phyloP scores from a whole-genome alignment of 2,888 invertebrate genomes.

The Actias luna region DNA sequence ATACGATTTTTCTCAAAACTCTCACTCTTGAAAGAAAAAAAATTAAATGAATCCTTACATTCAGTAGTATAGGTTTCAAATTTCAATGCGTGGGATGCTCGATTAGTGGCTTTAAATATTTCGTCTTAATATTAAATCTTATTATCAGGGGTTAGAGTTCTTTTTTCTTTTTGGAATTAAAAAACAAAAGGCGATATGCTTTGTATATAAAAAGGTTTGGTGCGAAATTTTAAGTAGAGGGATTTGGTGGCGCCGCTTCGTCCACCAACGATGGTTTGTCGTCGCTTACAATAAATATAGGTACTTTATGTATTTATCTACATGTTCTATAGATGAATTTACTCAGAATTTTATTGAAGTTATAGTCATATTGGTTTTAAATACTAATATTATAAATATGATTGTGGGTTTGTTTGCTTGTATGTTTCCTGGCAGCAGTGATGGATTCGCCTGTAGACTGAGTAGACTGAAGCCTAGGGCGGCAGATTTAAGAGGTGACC shows the following conservation, averaged over 20 bases:
- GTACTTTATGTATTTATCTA: slow-evolving; percentile 11
- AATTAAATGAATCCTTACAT: slow-evolving; percentile 38
- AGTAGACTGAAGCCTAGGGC: no score
- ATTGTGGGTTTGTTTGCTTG: no score
- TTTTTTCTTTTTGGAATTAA: slow-evolving; percentile 38
- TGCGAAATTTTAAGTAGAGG: slow-evolving; percentile 79
- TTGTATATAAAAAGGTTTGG: slow-evolving; percentile 75
- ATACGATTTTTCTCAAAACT: slow-evolving; percentile 74
- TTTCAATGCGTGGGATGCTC: slow-evolving; percentile 34
- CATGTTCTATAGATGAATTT: neutral
- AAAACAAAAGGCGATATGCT: slow-evolving; percentile 50
- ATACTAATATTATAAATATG: no score
- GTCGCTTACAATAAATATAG: slow-evolving; percentile 43
- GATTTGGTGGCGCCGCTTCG: slow-evolving; percentile 61
- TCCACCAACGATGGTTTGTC: slow-evolving; percentile 35
- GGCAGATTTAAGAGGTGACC: no score
- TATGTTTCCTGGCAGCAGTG: no score
- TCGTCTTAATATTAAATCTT: slow-evolving; percentile 40
- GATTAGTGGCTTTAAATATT: slow-evolving; percentile 26
- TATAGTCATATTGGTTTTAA: no score
- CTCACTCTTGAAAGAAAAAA: slow-evolving; percentile 47
- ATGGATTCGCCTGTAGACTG: no score
- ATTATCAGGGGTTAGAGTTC: slow-evolving; percentile 29
- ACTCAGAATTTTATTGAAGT: neutral
- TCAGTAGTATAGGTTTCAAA: slow-evolving; percentile 37